phyloP scores from a whole-genome alignment of 2,113 vertebrate genomes.

The Piliocolobus tephrosceles region DNA sequence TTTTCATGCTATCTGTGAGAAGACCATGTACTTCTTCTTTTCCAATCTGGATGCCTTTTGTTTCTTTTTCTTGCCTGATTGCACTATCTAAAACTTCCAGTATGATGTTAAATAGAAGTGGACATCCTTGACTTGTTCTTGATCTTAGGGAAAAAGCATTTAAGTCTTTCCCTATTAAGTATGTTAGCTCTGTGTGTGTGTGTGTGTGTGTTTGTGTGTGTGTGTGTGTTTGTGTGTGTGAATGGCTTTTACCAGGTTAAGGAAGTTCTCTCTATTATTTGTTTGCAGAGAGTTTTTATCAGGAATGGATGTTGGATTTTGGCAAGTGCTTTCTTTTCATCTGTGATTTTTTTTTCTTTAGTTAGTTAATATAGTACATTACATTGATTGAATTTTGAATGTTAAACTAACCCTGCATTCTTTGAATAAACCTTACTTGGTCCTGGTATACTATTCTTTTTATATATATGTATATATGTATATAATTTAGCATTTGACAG shows the following conservation, averaged over 20 bases:
- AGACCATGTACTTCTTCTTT: background rate
- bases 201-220: too few species aligned
- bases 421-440: background rate
- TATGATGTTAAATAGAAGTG: background rate
- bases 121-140: background rate
- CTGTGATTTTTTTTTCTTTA: background rate
- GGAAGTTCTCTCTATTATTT: background rate
- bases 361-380: background rate
- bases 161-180: background rate
- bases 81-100: background rate
- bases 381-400: background rate
- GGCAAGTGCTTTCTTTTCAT: background rate
- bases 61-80: background rate
- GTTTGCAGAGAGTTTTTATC: background rate
- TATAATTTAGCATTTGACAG: background rate
- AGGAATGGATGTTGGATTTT: background rate
- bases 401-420: background rate
- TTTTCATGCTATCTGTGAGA: too few species aligned
- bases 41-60: background rate
- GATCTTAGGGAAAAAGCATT: background rate
- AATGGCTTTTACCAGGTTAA: background rate
- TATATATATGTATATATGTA: background rate
- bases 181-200: background rate
- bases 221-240: background rate
- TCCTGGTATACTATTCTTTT: background rate